Percentiles rank a stretch among this genome's conserved stretches.
These are phyloP conservation scores for Aphelenchoides fujianensis DNA, from an alignment of 1,140 invertebrate genomes.

Conservation along the genomic window DNA sequence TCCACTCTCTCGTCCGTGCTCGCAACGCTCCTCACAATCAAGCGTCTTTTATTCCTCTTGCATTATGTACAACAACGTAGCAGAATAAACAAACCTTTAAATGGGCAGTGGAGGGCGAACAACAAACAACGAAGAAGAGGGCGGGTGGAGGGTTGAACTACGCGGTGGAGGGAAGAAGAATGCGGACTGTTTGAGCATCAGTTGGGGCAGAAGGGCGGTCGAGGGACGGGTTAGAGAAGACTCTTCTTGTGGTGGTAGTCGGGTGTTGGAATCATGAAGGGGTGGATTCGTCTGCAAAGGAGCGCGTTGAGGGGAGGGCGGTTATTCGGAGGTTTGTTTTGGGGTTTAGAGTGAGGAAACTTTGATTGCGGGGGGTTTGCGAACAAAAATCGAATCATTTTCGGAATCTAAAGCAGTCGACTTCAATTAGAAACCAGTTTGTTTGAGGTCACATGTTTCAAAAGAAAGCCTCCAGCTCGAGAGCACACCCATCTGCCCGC, in stretches of 20 bases:
- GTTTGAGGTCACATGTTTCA: background rate
- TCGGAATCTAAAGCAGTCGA: background rate
- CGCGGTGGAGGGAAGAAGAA: too few relatives aligned
- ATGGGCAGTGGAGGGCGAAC: background rate
- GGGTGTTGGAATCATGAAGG: conserved; percentile 8
- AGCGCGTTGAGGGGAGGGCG: background rate
- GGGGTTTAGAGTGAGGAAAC: too few relatives aligned
- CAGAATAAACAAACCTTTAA: background rate
- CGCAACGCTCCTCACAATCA: too few relatives aligned
- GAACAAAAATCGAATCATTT: background rate
- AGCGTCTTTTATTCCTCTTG: too few relatives aligned
- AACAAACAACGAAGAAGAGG: background rate
- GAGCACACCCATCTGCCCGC: too few relatives aligned
- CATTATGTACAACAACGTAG: conserved; percentile 3
- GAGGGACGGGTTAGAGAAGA: conserved; percentile 10
- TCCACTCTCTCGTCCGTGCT: too few relatives aligned
- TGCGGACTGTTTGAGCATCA: conserved; percentile 17
- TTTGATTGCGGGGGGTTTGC: background rate
- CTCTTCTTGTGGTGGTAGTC: conserved; percentile 20
- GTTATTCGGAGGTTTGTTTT: too few relatives aligned
- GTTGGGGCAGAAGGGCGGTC: too few relatives aligned
- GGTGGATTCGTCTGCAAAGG: background rate
- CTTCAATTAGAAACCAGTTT: background rate
- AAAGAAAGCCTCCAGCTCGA: too few relatives aligned
- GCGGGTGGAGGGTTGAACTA: background rate